Evolutionary conservation across 2,888 invertebrate species (phyloP).

Genomic region (Trichogramma evanescens): DNA sequence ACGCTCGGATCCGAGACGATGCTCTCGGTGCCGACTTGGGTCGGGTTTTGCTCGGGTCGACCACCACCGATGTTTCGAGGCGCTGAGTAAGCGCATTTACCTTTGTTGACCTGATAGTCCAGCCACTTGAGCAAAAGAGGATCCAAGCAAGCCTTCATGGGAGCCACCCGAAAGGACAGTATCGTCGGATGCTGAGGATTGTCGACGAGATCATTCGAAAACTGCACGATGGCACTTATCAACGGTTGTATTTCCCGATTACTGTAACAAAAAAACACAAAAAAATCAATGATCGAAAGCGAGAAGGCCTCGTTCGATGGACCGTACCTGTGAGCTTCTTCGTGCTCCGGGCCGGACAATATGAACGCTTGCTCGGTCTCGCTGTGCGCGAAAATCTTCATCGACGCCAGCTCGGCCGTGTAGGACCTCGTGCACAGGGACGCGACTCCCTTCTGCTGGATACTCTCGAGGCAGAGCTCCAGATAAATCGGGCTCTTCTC

Average conservation of each 20-base stretch:
- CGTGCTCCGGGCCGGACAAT: slow-evolving; percentile 51
- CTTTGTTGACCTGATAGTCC: slow-evolving; percentile 50
- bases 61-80: too few species aligned
- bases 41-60: slow-evolving; percentile 21
- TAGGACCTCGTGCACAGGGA: slow-evolving; percentile 43
- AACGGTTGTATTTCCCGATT: slow-evolving; percentile 29
- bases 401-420: slow-evolving; percentile 43
- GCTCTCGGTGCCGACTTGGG: slow-evolving; percentile 31
- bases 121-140: slow-evolving; percentile 62
- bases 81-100: slow-evolving; percentile 21
- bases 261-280: slow-evolving; percentile 22
- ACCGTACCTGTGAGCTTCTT: slow-evolving; percentile 25
- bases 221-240: slow-evolving; percentile 44
- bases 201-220: slow-evolving; percentile 42
- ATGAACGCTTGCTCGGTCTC: slow-evolving; percentile 52
- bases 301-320: neutral
- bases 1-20: slow-evolving; percentile 36
- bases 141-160: slow-evolving; percentile 54
- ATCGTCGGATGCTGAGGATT: slow-evolving; percentile 49
- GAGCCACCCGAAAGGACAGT: slow-evolving; percentile 49
- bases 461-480: slow-evolving; percentile 56
- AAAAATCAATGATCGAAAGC: neutral
- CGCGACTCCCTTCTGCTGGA: slow-evolving; percentile 41
- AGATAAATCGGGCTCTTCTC: slow-evolving; percentile 57
- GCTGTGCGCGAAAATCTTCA: slow-evolving; percentile 52